These are phyloP conservation scores for Argyresthia goedartella DNA, from an alignment of 2,888 invertebrate genomes.

Conservation along the genomic window DNA sequence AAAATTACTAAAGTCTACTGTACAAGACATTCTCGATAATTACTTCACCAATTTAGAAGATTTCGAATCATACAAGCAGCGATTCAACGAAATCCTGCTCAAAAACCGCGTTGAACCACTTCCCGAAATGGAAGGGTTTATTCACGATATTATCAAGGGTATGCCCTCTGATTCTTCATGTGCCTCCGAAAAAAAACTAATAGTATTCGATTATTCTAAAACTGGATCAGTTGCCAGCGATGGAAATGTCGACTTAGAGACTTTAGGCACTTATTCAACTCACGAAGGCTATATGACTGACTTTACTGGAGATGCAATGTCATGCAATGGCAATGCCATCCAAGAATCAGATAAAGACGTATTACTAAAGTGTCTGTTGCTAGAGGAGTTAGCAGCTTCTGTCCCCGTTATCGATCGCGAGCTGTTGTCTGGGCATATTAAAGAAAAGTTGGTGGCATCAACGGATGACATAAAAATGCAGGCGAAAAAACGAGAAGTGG, in stretches of 20 bases:
- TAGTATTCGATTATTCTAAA: neutral
- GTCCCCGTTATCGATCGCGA: neutral
- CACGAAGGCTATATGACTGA: neutral
- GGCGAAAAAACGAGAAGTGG: conserved; percentile 34
- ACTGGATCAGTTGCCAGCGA: too few species aligned
- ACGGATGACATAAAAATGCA: conserved; percentile 40
- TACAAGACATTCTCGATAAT: conserved; percentile 48
- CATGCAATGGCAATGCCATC: neutral
- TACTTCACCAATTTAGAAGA: conserved; percentile 44
- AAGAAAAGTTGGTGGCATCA: conserved; percentile 26
- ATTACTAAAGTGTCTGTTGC: neutral
- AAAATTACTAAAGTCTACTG: conserved; percentile 44
- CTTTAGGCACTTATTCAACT: neutral
- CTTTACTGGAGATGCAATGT: neutral
- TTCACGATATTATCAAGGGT: conserved; percentile 48
- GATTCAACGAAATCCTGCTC: conserved; percentile 42
- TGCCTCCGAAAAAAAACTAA: conserved; percentile 17
- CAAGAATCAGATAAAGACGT: neutral
- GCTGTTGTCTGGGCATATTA: neutral
- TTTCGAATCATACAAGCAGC: conserved; percentile 43
- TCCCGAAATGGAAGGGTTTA: conserved; percentile 47
- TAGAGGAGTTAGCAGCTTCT: neutral
- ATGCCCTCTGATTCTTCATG: conserved; percentile 34
- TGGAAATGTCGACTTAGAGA: neutral
- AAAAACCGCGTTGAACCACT: conserved; percentile 33